phyloP scores from a whole-genome alignment of 92 coral and sea anemone genomes.

The Plumapathes pennacea region DNA sequence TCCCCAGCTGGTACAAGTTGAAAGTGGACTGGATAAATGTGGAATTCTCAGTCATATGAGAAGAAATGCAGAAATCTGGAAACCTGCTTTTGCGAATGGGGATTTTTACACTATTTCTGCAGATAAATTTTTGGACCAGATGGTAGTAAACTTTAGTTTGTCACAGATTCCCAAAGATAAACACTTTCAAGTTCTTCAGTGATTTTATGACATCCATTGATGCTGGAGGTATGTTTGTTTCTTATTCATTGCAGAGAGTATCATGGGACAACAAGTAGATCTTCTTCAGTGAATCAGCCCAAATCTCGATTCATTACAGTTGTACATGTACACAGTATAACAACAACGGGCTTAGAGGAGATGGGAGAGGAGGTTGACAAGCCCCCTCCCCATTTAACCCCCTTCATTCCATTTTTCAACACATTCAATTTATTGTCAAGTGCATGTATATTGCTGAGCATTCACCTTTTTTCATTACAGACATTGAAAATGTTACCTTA shows the following conservation, averaged over 20 bases:
- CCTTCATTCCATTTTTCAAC: not conserved
- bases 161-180: conserved; percentile 56
- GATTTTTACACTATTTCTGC: conserved; percentile 50
- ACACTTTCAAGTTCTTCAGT: conserved; percentile 62
- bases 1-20: conserved; percentile 61
- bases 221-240: conserved; percentile 21
- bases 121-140: conserved; percentile 57
- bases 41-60: conserved; percentile 49
- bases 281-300: not conserved
- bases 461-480: not conserved
- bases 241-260: not conserved
- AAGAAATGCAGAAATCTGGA: conserved; percentile 50
- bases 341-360: no score
- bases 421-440: not conserved
- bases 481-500: not conserved
- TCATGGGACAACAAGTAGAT: not conserved
- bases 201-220: conserved; percentile 42
- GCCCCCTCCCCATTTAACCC: not conserved
- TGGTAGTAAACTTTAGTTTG: conserved; percentile 39
- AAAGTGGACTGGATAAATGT: conserved; percentile 41
- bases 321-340: no score
- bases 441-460: conserved; percentile 1
- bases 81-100: conserved; percentile 63
- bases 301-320: not conserved
- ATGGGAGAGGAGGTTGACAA: no score